Conservation (phyloP, 2,888 invertebrate genomes). For the Eupithecia insigniata region DNA sequence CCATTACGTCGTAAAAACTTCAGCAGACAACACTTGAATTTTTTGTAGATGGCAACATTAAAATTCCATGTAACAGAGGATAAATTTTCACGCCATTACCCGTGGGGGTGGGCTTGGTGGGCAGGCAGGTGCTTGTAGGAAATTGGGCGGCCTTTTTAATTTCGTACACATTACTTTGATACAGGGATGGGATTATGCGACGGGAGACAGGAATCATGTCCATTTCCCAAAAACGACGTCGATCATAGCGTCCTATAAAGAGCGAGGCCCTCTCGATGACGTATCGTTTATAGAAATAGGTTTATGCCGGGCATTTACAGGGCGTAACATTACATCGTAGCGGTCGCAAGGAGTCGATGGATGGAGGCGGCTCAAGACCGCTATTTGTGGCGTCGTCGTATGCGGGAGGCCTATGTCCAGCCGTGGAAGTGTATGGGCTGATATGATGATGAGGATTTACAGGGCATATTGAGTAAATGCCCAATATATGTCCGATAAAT, state of each 20-base stretch:
- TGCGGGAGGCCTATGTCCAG: too few species aligned
- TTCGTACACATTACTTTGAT: constrained; percentile 67
- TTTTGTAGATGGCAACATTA: constrained; percentile 57
- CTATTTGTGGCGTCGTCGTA: too few species aligned
- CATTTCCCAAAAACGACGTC: neutral
- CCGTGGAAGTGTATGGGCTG: too few species aligned
- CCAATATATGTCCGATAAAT: too few species aligned
- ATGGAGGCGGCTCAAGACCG: too few species aligned
- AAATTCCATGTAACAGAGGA: constrained; percentile 68
- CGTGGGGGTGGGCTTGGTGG: constrained; percentile 54
- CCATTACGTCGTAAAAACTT: constrained; percentile 30
- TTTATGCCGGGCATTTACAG: too few species aligned
- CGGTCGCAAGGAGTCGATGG: too few species aligned
- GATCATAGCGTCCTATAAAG: neutral
- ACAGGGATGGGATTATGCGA: constrained; percentile 21
- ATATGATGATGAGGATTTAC: too few species aligned
- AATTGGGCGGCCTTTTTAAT: constrained; percentile 72
- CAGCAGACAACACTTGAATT: constrained; percentile 22
- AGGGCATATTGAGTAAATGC: too few species aligned
- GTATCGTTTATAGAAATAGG: too few species aligned
- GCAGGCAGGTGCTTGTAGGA: constrained; percentile 66
- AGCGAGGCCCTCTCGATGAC: too few species aligned
- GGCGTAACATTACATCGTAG: too few species aligned
- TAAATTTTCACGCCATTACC: constrained; percentile 73
- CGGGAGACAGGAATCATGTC: constrained; percentile 2